A percentile compares a stretch with the other conserved stretches of the same genome.
Conservation (phyloP, 35 echinoderm and acorn worm genomes). For the Ptychodera flava region DNA sequence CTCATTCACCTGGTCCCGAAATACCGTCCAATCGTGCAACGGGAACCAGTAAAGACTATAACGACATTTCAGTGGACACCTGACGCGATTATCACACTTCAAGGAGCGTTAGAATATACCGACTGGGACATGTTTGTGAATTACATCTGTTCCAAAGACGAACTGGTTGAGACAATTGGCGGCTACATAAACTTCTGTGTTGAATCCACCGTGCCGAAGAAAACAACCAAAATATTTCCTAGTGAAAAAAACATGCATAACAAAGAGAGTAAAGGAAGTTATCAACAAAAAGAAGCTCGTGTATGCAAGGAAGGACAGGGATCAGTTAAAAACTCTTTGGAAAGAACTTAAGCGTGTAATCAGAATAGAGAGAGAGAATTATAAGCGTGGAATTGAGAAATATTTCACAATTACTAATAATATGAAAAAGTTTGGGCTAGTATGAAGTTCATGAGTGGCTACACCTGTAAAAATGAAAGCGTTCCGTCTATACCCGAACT, state of each 20-base stretch:
- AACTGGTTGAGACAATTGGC: slow-evolving; percentile 28
- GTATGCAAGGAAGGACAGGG: slow-evolving; percentile 13
- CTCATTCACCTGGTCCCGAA: slow-evolving; percentile 22
- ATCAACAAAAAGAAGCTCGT: slow-evolving; percentile 30
- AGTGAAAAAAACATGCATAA: slow-evolving; percentile 49
- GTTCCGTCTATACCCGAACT: not conserved
- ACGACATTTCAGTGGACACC: slow-evolving; percentile 13
- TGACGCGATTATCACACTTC: slow-evolving; percentile 8
- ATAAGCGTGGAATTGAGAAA: slow-evolving; percentile 32
- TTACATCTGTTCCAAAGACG: slow-evolving; percentile 6
- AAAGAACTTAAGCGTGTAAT: slow-evolving; percentile 22
- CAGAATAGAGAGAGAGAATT: slow-evolving; percentile 2
- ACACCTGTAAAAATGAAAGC: not conserved
- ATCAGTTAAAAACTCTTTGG: slow-evolving; percentile 25
- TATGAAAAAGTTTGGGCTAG: slow-evolving; percentile 40
- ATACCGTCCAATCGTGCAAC: slow-evolving; percentile 33
- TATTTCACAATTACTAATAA: slow-evolving; percentile 43
- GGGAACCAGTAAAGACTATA: slow-evolving; percentile 13
- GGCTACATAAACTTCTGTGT: slow-evolving; percentile 37
- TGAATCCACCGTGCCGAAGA: slow-evolving; percentile 19
- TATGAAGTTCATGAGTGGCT: slow-evolving; percentile 11
- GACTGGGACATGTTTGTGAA: slow-evolving; percentile 12
- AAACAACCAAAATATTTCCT: slow-evolving; percentile 28
- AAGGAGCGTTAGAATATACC: slow-evolving; percentile 4
- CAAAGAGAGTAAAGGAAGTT: slow-evolving; percentile 19